Evolutionary conservation across 2,113 vertebrate species (phyloP), one percentile per base, ranked within the genome.

Genomic region (Eulacestoma nigropectus): DNA sequence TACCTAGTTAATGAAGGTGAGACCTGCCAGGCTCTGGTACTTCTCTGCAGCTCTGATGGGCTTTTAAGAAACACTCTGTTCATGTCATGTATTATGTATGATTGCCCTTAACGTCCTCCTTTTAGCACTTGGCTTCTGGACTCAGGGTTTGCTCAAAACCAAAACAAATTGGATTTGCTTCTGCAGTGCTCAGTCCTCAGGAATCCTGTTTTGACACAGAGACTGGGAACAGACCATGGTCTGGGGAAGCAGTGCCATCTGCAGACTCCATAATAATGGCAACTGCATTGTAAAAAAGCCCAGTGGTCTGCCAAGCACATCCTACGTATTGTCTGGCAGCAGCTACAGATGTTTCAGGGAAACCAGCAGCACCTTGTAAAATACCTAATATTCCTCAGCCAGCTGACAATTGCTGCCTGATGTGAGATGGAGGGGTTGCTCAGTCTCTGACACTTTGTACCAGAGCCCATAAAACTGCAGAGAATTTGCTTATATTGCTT

Each of bases 1-100:
- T 99, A 99, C 97, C 98, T 99, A 6, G 99, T 99, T 88, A 99
- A 99, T n/a, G 99, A 99, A 98, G 99, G 99, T 99, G 93, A 98
- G 98, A 22, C 50, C 42, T 87, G 49, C 63, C 52, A 16, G n/a
- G 30, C 44, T 53, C 6, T 26, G 47, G 5, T 25, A 1, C 29
- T 65, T 26, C 50, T 75, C 56, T 60, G 55, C 75, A 77, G 47
- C 67, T 76, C 78, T 56, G 23, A 15, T 27, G 50, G 41, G 19
- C 33, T 70, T 62, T 42, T 37, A 8, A 78, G 42, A 63, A 87
- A 41, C 5, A 4, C 37, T 89, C 56, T 76, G 4, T 42, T 65
- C 44, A 4, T 19, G 6, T 68, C 39, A 30, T 26, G 12, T 60
- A 1, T 35, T 35, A 0, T 46, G 17, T 69, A 5, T 41, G 64